These are phyloP conservation scores for Linurgus olivaceus DNA, from an alignment of 2,797 vertebrate species.

Conservation along the genomic window DNA sequence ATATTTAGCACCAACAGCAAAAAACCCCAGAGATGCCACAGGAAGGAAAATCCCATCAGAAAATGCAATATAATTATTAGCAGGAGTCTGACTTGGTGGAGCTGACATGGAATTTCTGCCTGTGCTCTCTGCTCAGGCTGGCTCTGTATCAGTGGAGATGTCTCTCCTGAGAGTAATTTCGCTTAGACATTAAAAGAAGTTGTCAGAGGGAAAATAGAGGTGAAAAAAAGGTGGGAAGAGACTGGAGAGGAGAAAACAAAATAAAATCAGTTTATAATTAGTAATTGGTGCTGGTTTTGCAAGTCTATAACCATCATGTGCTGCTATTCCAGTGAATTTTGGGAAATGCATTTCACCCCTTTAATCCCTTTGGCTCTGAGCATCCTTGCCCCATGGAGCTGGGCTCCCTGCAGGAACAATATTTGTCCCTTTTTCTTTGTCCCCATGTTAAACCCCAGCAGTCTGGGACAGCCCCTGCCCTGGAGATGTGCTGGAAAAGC, in stretches of 20 bases:
- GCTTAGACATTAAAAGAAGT: neutral
- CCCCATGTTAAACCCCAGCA: neutral
- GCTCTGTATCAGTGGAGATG: neutral
- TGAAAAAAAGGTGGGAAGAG: neutral
- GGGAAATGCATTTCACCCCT: neutral
- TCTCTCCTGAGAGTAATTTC: neutral
- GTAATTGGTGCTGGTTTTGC: neutral
- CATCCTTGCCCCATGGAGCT: accelerated
- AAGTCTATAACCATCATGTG: accelerated
- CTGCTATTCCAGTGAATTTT: neutral
- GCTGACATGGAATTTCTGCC: neutral
- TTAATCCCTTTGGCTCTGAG: accelerated
- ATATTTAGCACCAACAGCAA: neutral
- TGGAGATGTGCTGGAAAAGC: neutral
- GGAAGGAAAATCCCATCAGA: neutral
- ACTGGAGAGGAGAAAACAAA: neutral
- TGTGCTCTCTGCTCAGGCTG: neutral
- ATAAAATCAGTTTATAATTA: neutral
- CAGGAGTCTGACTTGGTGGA: neutral
- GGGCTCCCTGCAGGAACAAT: accelerated
- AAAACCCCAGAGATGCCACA: neutral
- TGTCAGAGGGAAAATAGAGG: neutral
- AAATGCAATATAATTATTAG: neutral
- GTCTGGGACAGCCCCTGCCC: neutral
- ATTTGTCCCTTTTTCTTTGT: neutral